Evolutionary conservation across 35 echinoderm and acorn worm genomes (phyloP).

Genomic region (Stichopus chloronotus): DNA sequence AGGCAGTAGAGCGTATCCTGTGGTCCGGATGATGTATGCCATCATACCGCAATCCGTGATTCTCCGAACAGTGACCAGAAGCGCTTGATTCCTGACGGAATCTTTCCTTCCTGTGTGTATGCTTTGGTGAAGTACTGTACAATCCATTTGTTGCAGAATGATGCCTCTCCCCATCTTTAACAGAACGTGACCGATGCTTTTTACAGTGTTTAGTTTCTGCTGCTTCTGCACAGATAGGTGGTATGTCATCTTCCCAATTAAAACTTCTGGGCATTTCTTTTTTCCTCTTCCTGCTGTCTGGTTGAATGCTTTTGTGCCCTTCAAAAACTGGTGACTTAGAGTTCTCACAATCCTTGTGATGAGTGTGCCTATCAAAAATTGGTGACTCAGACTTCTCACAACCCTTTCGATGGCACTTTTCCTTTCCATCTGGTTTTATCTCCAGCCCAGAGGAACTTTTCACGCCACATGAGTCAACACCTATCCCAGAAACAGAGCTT

Average conservation of each 20-base stretch:
- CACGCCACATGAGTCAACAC: not conserved
- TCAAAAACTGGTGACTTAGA: not conserved
- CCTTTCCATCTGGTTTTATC: not conserved
- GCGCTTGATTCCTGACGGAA: not conserved
- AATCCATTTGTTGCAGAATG: not conserved
- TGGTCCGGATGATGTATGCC: not conserved
- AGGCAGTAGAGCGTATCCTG: not conserved
- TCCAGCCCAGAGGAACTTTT: not conserved
- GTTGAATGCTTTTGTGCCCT: not conserved
- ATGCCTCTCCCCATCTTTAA: not conserved
- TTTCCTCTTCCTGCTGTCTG: not conserved
- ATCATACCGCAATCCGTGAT: not conserved
- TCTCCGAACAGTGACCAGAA: not conserved
- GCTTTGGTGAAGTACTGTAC: not conserved
- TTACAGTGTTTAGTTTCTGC: not conserved
- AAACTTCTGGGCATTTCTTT: not conserved
- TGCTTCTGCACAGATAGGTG: not conserved
- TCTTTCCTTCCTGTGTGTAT: not conserved
- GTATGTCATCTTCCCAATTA: not conserved
- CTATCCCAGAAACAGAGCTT: not conserved
- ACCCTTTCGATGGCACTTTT: not conserved
- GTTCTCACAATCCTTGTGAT: not conserved
- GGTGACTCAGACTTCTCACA: not conserved
- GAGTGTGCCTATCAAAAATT: not conserved
- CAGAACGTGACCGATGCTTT: not conserved